Percentiles rank a stretch among this genome's conserved stretches.
Evolutionary conservation across 30 jellyfish, hydroid and myxozoan genomes (phyloP).

Genomic region (Turritopsis rubra): DNA sequence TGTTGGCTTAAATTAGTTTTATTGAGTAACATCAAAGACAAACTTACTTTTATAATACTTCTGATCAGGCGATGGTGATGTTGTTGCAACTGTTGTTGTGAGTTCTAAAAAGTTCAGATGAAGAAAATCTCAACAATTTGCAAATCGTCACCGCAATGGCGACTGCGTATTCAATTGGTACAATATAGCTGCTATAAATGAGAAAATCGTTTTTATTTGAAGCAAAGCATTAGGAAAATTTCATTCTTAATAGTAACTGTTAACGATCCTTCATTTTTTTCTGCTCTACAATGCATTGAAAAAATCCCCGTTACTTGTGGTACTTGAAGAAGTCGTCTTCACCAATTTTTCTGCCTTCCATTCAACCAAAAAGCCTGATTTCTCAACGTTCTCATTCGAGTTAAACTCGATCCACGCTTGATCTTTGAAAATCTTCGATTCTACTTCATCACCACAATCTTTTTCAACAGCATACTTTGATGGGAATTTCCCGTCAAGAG

Average conservation of each 20-base stretch:
- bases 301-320: not conserved
- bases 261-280: too few species aligned
- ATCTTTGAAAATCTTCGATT: conserved; percentile 48
- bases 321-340: not conserved
- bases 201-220: too few species aligned
- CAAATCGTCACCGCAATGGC: too few species aligned
- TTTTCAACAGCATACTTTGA: conserved; percentile 56
- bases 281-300: too few species aligned
- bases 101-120: not conserved
- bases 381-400: conserved; percentile 39
- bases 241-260: too few species aligned
- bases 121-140: too few species aligned
- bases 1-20: too few species aligned
- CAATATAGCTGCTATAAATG: too few species aligned
- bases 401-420: conserved; percentile 74
- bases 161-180: too few species aligned
- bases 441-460: conserved; percentile 52
- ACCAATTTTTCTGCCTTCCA: conserved; percentile 24
- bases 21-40: too few species aligned
- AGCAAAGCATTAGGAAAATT: too few species aligned
- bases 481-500: conserved; percentile 59
- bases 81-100: not conserved
- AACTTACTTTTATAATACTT: not conserved
- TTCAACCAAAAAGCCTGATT: conserved; percentile 22
- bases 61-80: not conserved